phyloP scores from a whole-genome alignment of 2,113 vertebrate species.

The Saguinus midas region DNA sequence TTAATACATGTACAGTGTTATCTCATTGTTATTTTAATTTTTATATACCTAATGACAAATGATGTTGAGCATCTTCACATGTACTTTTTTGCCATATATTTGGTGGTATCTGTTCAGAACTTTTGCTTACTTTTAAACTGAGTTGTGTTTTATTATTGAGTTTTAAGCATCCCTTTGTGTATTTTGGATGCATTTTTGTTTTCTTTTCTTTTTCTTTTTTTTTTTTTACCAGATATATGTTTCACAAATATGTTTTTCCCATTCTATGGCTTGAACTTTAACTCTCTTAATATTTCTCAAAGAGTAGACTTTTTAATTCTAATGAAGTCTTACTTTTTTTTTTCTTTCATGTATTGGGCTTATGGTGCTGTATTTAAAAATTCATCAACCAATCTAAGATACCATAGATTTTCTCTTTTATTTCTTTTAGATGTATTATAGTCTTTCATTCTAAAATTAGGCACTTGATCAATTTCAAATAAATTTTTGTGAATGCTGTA shows the following conservation, averaged over 20 bases:
- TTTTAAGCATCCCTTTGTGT: not conserved
- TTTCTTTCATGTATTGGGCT: not conserved
- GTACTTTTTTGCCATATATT: not conserved
- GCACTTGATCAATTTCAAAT: not conserved
- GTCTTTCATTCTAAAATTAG: not conserved
- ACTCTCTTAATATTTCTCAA: not conserved
- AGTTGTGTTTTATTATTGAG: not conserved
- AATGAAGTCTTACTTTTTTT: not conserved
- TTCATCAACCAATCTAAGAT: not conserved
- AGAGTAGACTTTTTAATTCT: not conserved
- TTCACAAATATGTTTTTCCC: not conserved
- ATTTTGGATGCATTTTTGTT: not conserved
- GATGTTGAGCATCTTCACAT: not conserved
- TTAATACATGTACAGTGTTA: not conserved
- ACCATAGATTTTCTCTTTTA: not conserved
- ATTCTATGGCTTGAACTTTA: not conserved
- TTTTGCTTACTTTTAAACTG: not conserved
- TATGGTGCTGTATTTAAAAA: not conserved
- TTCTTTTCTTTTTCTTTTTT: not conserved
- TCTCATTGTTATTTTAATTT: not conserved
- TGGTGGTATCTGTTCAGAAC: not conserved
- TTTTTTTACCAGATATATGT: not conserved
- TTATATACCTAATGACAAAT: not conserved
- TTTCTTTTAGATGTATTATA: not conserved
- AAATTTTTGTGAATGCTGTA: not conserved